phyloP scores from a whole-genome alignment of 2,113 vertebrate genomes.

The Sitta europaea region DNA sequence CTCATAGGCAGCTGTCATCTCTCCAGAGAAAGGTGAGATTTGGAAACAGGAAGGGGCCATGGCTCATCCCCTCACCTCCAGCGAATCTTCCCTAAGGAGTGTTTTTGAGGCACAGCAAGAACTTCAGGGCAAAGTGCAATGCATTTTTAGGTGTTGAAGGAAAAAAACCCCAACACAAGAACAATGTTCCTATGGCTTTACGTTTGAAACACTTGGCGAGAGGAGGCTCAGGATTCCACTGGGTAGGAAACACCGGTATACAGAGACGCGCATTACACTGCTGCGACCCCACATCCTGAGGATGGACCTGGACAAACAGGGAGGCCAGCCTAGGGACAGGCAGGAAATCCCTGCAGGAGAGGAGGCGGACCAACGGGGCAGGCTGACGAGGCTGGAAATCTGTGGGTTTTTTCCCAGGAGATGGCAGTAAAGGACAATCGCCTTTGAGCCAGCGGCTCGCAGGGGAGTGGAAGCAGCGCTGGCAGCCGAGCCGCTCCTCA shows the following conservation, averaged over 20 bases:
- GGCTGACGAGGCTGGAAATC: neutral
- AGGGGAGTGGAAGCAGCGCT: neutral
- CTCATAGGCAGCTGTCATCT: neutral
- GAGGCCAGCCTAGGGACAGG: neutral
- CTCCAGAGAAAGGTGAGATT: neutral
- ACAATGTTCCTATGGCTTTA: neutral
- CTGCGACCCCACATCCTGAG: neutral
- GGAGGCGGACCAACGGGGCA: neutral
- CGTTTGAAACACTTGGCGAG: neutral
- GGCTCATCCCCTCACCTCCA: neutral
- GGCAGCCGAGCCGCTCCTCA: neutral
- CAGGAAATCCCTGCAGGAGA: neutral
- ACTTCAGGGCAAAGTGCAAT: neutral
- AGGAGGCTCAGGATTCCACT: neutral
- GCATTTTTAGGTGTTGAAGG: neutral
- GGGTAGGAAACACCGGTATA: neutral
- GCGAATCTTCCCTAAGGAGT: neutral
- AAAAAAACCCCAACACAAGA: accelerated
- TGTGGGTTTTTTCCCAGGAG: conserved; percentile 29
- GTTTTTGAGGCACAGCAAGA: neutral
- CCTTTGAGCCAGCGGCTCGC: neutral
- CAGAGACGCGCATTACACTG: neutral
- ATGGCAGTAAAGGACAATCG: conserved; percentile 46
- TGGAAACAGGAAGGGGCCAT: neutral
- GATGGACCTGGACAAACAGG: neutral